These are phyloP conservation scores for Boleophthalmus pectinirostris DNA, from an alignment of 2,113 vertebrate species.

Conservation along the genomic window DNA sequence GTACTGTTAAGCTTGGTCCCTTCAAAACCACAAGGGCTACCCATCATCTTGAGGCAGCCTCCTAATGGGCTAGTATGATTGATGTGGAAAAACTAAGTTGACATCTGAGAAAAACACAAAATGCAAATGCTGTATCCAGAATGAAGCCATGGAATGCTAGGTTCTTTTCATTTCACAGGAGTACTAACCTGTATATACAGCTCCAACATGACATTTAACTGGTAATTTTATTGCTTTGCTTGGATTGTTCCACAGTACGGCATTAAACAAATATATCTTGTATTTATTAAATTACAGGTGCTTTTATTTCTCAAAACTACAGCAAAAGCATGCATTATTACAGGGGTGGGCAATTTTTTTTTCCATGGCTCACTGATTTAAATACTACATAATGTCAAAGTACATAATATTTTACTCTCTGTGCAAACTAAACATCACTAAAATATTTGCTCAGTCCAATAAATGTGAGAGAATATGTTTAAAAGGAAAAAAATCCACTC, in stretches of 20 bases:
- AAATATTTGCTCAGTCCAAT: constrained; percentile 24
- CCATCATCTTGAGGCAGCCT: neutral
- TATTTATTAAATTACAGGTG: no score
- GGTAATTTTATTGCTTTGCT: no score
- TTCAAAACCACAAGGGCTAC: neutral
- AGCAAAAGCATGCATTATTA: no score
- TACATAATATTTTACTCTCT: neutral
- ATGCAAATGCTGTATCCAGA: neutral
- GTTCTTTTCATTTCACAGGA: neutral
- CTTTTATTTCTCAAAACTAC: no score
- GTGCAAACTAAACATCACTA: neutral
- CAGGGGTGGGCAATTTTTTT: no score
- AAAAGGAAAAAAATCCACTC: constrained; percentile 25
- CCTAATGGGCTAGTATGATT: neutral
- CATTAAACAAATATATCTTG: no score
- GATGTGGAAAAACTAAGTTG: neutral
- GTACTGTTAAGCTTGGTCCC: neutral
- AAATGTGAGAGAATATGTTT: neutral
- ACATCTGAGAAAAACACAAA: neutral
- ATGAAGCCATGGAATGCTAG: neutral
- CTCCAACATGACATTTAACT: neutral
- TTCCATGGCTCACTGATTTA: neutral
- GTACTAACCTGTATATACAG: neutral
- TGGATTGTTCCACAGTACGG: no score
- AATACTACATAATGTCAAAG: neutral